Percentiles rank a stretch among this genome's conserved stretches.
Evolutionary conservation across 37 sponge, comb jelly and placozoan genomes (phyloP).

Genomic region (Aphrocallistes beatrix): DNA sequence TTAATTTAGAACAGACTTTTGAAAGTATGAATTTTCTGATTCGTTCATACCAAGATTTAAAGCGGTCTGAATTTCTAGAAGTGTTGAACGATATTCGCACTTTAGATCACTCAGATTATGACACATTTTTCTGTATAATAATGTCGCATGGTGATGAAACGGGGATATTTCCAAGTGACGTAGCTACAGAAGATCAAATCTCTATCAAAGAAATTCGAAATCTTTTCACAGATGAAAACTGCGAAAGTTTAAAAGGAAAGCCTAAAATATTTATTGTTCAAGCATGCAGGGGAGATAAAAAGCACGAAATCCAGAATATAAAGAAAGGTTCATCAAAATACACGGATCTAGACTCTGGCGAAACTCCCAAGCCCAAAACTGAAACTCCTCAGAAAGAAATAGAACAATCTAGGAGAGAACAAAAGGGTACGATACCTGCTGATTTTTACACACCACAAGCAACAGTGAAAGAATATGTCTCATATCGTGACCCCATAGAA

Average conservation of each 20-base stretch:
- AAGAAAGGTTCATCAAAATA: too few relatives aligned
- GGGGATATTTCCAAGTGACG: neutral
- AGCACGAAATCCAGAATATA: too few relatives aligned
- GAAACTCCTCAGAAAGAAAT: neutral
- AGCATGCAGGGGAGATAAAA: neutral
- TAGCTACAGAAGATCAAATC: neutral
- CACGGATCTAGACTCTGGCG: neutral
- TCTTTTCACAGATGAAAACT: neutral
- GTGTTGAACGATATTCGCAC: neutral
- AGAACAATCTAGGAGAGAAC: neutral
- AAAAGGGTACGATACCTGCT: conserved; percentile 19
- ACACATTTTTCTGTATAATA: conserved; percentile 4
- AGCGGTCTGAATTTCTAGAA: neutral
- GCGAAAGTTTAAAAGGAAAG: neutral
- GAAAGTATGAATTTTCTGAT: conserved; percentile 10
- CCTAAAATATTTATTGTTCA: neutral
- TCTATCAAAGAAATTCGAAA: neutral
- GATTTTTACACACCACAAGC: conserved; percentile 13
- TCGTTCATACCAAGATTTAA: neutral
- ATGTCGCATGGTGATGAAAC: neutral
- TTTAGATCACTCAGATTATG: neutral
- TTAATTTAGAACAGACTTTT: neutral
- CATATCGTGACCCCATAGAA: neutral
- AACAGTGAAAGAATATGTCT: neutral
- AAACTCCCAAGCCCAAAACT: neutral